Percentiles rank a stretch among this genome's conserved stretches.
phyloP scores from a whole-genome alignment of 1,140 invertebrate species.

The Sycophila sp. region DNA sequence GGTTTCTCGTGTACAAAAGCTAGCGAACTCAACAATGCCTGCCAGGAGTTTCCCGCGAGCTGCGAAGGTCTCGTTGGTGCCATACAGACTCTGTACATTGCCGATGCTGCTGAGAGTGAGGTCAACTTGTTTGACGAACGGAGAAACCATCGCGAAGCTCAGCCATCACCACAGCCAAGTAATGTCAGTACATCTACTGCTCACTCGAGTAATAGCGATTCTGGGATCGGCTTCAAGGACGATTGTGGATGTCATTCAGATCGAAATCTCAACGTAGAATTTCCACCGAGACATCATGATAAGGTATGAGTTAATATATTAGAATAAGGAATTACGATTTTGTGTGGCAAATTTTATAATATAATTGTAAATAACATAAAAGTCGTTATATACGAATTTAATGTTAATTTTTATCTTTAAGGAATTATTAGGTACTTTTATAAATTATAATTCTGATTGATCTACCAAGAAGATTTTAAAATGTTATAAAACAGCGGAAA shows the following conservation, averaged over 20 bases:
- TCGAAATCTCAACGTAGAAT: slow-evolving; percentile 83
- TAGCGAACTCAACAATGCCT: slow-evolving; percentile 69
- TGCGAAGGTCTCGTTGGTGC: slow-evolving; percentile 85
- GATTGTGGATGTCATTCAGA: slow-evolving; percentile 85
- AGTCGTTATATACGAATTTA: too few relatives aligned
- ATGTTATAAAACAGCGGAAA: too few relatives aligned
- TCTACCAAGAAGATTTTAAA: too few relatives aligned
- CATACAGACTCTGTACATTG: slow-evolving; percentile 68
- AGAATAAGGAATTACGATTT: too few relatives aligned
- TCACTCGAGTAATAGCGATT: slow-evolving; percentile 93
- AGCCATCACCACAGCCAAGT: slow-evolving; percentile 85
- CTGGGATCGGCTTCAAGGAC: slow-evolving; percentile 91
- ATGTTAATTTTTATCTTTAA: too few relatives aligned
- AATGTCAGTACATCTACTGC: slow-evolving; percentile 83
- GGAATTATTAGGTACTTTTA: too few relatives aligned
- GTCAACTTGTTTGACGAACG: slow-evolving; percentile 54
- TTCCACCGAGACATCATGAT: slow-evolving; percentile 63
- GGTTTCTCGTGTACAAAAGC: slow-evolving; percentile 63
- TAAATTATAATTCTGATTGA: too few relatives aligned
- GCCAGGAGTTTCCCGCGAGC: slow-evolving; percentile 89
- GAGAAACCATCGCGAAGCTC: slow-evolving; percentile 65
- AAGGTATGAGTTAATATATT: slow-evolving; percentile 29
- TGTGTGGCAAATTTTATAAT: too few relatives aligned
- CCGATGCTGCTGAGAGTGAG: slow-evolving; percentile 52
- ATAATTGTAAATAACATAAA: too few relatives aligned